Percentiles rank a stretch among this genome's conserved stretches.
phyloP scores from a whole-genome alignment of 2,888 invertebrate species.

The Adineta ricciae region DNA sequence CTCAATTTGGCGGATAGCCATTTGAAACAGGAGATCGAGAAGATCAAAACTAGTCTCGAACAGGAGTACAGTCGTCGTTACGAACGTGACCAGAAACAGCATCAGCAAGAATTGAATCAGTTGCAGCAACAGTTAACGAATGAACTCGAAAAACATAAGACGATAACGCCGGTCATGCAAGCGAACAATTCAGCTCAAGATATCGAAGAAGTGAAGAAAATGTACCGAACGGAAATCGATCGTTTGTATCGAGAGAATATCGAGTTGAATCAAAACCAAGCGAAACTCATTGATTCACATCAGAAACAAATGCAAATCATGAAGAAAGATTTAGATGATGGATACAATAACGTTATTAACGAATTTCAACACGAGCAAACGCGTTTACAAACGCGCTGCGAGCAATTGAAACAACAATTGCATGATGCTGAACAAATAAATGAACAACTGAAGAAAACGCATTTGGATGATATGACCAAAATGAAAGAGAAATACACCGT shows the following conservation, averaged over 20 bases:
- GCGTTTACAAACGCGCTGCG: background rate
- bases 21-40: slow-evolving; percentile 11
- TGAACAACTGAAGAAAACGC: background rate
- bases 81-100: slow-evolving; percentile 11
- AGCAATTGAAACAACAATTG: slow-evolving; percentile 20
- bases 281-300: slow-evolving; percentile 8
- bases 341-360: slow-evolving; percentile 3
- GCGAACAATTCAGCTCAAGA: background rate
- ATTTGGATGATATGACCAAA: background rate
- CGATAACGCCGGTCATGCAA: background rate
- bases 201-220: slow-evolving; percentile 6
- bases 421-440: background rate
- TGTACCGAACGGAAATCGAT: slow-evolving; percentile 6
- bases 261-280: slow-evolving; percentile 17
- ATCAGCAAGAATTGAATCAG: background rate
- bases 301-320: slow-evolving; percentile 18
- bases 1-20: slow-evolving; percentile 5
- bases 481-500: background rate
- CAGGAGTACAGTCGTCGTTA: slow-evolving; percentile 6
- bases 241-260: slow-evolving; percentile 11
- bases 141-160: background rate
- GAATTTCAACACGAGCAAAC: slow-evolving; percentile 17
- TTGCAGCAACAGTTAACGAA: background rate
- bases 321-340: slow-evolving; percentile 19
- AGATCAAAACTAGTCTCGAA: slow-evolving; percentile 9